A percentile compares a stretch with the other conserved stretches of the same genome.
These are phyloP conservation scores for Ylistrum balloti DNA, from an alignment of 1,140 invertebrate species.

Conservation along the genomic window DNA sequence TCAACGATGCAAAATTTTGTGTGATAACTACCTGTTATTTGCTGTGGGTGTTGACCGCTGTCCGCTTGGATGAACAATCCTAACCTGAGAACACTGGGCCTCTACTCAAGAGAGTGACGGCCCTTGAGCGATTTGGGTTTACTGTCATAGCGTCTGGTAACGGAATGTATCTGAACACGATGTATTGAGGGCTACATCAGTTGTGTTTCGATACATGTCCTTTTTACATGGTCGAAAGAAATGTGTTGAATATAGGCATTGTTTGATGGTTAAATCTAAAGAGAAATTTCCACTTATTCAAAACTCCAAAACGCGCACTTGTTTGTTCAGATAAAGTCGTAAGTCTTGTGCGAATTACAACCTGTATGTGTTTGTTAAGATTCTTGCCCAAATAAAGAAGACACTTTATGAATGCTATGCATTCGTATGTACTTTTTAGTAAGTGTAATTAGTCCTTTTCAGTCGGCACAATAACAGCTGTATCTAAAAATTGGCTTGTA, in stretches of 20 bases:
- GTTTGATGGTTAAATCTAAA: too few relatives aligned
- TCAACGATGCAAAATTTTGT: background rate
- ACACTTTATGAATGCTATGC: background rate
- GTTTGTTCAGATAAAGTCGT: background rate
- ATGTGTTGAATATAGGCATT: too few relatives aligned
- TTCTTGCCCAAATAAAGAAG: background rate
- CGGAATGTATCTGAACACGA: background rate
- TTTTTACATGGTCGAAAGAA: too few relatives aligned
- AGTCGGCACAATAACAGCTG: too few relatives aligned
- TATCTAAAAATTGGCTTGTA: too few relatives aligned
- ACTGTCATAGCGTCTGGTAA: background rate
- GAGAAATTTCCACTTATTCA: too few relatives aligned
- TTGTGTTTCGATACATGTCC: background rate
- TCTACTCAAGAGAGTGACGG: background rate
- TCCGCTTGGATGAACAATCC: background rate
- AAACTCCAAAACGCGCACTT: too few relatives aligned
- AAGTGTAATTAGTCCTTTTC: too few relatives aligned
- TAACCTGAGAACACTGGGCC: background rate
- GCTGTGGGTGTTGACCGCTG: background rate
- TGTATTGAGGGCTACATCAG: background rate
- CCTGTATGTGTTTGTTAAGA: background rate
- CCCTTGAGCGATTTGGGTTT: background rate
- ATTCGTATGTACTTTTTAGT: too few relatives aligned
- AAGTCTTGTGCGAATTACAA: background rate
- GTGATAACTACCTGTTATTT: background rate